These are phyloP conservation scores for Botia kubotai DNA, from an alignment of 2,797 vertebrate species.

Conservation along the genomic window DNA sequence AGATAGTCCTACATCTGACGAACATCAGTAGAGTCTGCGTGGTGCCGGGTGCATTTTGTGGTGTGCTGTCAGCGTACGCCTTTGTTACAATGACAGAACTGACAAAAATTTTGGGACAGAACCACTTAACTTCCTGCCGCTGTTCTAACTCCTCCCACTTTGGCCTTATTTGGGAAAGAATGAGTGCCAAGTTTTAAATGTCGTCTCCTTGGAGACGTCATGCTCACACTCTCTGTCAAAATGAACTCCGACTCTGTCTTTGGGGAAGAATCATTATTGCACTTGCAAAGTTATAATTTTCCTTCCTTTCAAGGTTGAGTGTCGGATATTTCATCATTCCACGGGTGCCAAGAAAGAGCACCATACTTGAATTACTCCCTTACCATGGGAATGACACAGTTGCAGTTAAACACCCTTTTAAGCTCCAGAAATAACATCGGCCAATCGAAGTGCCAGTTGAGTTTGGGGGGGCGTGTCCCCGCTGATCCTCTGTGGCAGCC, in stretches of 20 bases:
- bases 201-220: conserved; percentile 53
- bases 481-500: conserved; percentile 7
- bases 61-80: conserved; percentile 5
- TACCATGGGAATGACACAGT: conserved; percentile 37
- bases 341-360: conserved; percentile 66
- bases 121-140: conserved; percentile 40
- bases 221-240: conserved; percentile 46
- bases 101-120: conserved; percentile 32
- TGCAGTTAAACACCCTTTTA: conserved; percentile 55
- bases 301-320: conserved; percentile 59
- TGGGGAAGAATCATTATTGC: conserved; percentile 59
- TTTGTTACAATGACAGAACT: conserved; percentile 32
- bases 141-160: conserved; percentile 54
- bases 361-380: conserved; percentile 69
- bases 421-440: conserved; percentile 46
- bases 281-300: conserved; percentile 61
- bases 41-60: conserved; percentile 36
- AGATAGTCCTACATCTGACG: conserved; percentile 70
- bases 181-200: conserved; percentile 72
- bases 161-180: conserved; percentile 72
- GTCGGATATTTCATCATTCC: conserved; percentile 71
- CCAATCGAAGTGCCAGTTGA: conserved; percentile 68
- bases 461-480: conserved; percentile 25
- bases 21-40: conserved; percentile 16
- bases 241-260: conserved; percentile 42